Conservation (phyloP, 1,140 invertebrate species). For the Drosophila albomicans region DNA sequence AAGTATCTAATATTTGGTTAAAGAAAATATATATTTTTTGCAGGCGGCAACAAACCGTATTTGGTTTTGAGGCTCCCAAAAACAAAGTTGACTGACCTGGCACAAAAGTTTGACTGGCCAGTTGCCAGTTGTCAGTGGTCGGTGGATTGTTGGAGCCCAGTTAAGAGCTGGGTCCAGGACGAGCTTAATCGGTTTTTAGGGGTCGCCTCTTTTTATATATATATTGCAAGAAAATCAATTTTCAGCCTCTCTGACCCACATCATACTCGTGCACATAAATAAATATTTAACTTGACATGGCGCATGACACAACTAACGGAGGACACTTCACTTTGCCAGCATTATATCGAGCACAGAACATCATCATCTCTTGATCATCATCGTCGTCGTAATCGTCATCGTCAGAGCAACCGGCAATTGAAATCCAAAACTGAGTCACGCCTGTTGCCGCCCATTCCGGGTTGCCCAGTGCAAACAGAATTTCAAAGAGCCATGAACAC, state of each 20-base stretch:
- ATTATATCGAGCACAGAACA: background rate
- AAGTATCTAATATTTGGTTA: background rate
- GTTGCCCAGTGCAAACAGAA: background rate
- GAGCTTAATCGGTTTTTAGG: constrained; percentile 15
- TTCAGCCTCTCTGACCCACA: constrained; percentile 15
- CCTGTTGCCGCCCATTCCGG: background rate
- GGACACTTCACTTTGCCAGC: constrained; percentile 19
- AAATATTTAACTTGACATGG: constrained; percentile 59
- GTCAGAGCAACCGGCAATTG: constrained; percentile 6
- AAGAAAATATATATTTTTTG: background rate
- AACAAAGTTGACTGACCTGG: constrained; percentile 3
- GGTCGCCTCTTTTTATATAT: constrained; percentile 4
- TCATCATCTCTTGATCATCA: background rate
- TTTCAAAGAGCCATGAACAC: background rate
- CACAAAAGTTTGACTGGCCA: background rate
- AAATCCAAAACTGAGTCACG: constrained; percentile 26
- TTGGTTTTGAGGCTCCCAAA: too few species aligned
- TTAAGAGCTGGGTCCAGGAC: background rate
- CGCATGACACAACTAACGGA: constrained; percentile 61
- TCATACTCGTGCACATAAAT: constrained; percentile 48
- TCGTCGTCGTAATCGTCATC: background rate
- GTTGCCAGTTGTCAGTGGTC: background rate
- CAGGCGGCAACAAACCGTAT: too few species aligned
- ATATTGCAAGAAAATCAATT: constrained; percentile 38
- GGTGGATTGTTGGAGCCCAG: background rate